Base-by-base conservation (phyloP, 2,888 invertebrate species). In the Yponomeuta sedellus region DNA sequence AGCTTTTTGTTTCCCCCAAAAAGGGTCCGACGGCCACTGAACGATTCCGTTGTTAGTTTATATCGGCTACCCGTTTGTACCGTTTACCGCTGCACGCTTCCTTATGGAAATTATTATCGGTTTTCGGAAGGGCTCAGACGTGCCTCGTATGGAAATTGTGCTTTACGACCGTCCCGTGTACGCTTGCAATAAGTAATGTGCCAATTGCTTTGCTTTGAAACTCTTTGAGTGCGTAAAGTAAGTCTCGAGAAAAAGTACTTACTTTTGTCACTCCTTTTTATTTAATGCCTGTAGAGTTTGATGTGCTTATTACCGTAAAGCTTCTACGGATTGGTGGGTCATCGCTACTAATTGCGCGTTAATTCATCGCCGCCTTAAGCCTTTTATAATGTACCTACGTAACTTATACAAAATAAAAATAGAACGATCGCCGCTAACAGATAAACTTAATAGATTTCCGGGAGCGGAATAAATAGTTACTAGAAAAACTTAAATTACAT, bases 21-120 rank as follows among this genome's bases (percentile, higher is more conserved):
- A 52, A 52, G 16, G 1, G 16, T 59, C 59, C 16, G 6, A 16
- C 44, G 16, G 16, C 5, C 44, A 16, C 44, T 3, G 44, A 10
- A 12, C 12, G 12, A 52, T 52, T 52, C 44, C 16, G 44, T 52
- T 52, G 44, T 52, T 52, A 52, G 44, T 52, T 52, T 52, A 52
- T 52, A 16, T 82, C 81, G 83, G 77, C 80, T 80, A 80, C 86
- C 83, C 79, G 86, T 85, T 85, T 87, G 67, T 66, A 68, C 67
- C 66, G 69, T 66, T 88, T 84, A 79, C 77, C 80, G 82, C 72
- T 72, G 69, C 75, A 72, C 71, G 69, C 79, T 85, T 85, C 86
- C 86, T 84, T 77, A 78, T 82, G 84, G 40, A 80, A 83, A 86
- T 85, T 78, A 83, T 83, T 86, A 85, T 75, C 74, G 79, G 79